These are phyloP conservation scores for Cryptocephalus moraei DNA, from an alignment of 2,888 invertebrate species.

Conservation along the genomic window DNA sequence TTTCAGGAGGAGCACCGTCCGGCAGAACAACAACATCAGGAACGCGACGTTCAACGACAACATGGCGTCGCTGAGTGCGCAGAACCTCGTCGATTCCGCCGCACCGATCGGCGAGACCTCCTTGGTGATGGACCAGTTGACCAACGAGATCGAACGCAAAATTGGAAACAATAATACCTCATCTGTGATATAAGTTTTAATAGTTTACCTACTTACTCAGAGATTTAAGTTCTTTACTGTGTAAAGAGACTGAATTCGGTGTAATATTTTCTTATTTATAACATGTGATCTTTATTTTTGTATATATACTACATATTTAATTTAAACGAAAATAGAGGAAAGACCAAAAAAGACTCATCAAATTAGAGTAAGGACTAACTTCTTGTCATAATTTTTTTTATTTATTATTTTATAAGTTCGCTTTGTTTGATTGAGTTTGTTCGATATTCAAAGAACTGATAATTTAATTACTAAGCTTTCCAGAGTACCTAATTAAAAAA, in stretches of 20 bases:
- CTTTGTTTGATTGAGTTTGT: too few relatives aligned
- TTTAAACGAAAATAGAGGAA: too few relatives aligned
- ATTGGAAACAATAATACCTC: constrained; percentile 20
- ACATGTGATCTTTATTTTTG: too few relatives aligned
- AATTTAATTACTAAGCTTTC: too few relatives aligned
- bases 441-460: too few relatives aligned
- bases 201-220: too few relatives aligned
- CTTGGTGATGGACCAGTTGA: constrained; percentile 30
- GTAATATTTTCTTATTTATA: constrained; percentile 8
- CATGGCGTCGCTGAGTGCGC: constrained; percentile 44
- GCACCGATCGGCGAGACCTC: constrained; percentile 47
- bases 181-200: constrained; percentile 35
- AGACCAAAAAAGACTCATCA: too few relatives aligned
- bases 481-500: too few relatives aligned
- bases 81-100: constrained; percentile 49
- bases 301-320: too few relatives aligned
- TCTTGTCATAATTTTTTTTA: too few relatives aligned
- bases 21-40: constrained; percentile 17
- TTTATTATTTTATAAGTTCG: too few relatives aligned
- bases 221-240: constrained; percentile 12
- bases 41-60: constrained; percentile 17
- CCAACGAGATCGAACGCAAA: constrained; percentile 22
- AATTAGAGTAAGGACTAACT: too few relatives aligned
- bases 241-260: constrained; percentile 13
- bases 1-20: constrained; percentile 40